Conservation (phyloP, 2,888 invertebrate genomes). For the Drosophila vallismaia region DNA sequence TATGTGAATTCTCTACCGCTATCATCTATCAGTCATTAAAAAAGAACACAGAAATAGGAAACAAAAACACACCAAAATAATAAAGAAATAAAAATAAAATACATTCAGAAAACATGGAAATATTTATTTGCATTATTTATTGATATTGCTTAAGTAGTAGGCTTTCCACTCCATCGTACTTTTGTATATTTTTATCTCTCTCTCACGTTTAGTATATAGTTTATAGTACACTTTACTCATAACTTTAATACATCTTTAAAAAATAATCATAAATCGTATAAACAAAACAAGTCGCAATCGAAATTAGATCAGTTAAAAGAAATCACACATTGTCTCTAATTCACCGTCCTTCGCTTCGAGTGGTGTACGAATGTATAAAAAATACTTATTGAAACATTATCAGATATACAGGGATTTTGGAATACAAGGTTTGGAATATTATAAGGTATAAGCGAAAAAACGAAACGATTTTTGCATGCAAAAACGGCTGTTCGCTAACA, state of each 20-base stretch:
- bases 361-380: conserved; percentile 57
- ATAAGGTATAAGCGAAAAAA: conserved; percentile 26
- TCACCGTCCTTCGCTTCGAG: conserved; percentile 21
- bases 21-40: conserved; percentile 19
- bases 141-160: conserved; percentile 70
- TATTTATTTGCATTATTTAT: conserved; percentile 66
- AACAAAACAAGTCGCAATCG: conserved; percentile 76
- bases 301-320: conserved; percentile 67
- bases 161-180: conserved; percentile 62
- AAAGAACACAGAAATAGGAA: conserved; percentile 9
- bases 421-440: conserved; percentile 24
- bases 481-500: conserved; percentile 56
- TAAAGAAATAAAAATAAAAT: conserved; percentile 17
- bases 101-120: conserved; percentile 43
- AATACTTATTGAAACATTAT: conserved; percentile 76
- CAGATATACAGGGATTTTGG: conserved; percentile 22
- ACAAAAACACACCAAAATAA: conserved; percentile 22
- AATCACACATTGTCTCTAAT: conserved; percentile 67
- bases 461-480: conserved; percentile 65
- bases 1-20: conserved; percentile 38
- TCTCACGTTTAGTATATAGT: conserved; percentile 42
- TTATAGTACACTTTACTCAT: conserved; percentile 72
- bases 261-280: conserved; percentile 74
- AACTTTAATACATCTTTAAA: conserved; percentile 76
- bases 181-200: conserved; percentile 48